phyloP scores from a whole-genome alignment of 2,888 invertebrate species.

The Eupeodes luniger region DNA sequence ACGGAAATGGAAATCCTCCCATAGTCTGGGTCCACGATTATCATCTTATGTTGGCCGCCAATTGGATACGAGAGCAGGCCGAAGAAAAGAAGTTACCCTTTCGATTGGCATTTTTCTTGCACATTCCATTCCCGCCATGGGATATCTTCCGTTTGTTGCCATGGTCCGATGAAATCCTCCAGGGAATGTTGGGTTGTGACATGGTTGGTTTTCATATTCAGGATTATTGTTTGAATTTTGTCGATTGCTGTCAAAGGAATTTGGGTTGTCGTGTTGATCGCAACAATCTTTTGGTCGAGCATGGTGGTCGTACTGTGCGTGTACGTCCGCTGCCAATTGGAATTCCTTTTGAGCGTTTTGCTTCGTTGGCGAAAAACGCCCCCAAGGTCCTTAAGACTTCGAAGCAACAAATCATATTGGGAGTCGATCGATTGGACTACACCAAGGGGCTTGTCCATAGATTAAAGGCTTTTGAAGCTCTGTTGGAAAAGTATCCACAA shows the following conservation, averaged over 20 bases:
- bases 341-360: constrained; percentile 94
- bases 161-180: constrained; percentile 96
- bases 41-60: constrained; percentile 96
- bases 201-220: constrained; percentile 97
- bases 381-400: constrained; percentile 88
- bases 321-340: constrained; percentile 94
- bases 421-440: constrained; percentile 95
- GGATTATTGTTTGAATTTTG: constrained; percentile 95
- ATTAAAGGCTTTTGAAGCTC: constrained; percentile 91
- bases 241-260: constrained; percentile 94
- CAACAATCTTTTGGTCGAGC: constrained; percentile 93
- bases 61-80: constrained; percentile 94
- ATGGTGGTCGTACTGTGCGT: constrained; percentile 93
- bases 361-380: constrained; percentile 90
- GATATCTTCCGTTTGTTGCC: constrained; percentile 95
- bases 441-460: constrained; percentile 95
- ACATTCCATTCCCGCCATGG: constrained; percentile 98
- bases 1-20: constrained; percentile 85
- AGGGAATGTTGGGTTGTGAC: constrained; percentile 96
- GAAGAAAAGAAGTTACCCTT: constrained; percentile 91
- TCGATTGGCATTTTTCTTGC: constrained; percentile 95
- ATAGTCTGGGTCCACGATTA: constrained; percentile 98
- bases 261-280: constrained; percentile 95
- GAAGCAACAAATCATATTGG: constrained; percentile 92
- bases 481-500: constrained; percentile 93